Conservation (phyloP, 1,140 invertebrate species). For the Alviniconcha marisindica region DNA sequence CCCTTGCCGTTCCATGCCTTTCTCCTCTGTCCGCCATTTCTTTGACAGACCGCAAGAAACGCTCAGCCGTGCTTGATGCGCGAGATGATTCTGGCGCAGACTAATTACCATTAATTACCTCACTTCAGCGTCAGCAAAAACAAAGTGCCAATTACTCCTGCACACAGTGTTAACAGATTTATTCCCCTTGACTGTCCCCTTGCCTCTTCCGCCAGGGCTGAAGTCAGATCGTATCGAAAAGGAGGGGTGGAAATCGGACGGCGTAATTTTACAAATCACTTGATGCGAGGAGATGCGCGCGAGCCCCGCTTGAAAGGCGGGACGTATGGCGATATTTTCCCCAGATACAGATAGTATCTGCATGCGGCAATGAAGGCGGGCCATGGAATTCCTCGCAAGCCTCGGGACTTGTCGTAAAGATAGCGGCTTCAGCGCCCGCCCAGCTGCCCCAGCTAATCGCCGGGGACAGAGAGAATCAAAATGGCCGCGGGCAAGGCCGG, state of each 20-base stretch:
- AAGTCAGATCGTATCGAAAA: slow-evolving; percentile 21
- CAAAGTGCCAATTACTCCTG: slow-evolving; percentile 27
- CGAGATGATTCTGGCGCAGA: neutral
- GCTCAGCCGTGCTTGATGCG: neutral
- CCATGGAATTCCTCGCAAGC: slow-evolving; percentile 10
- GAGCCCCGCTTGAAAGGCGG: neutral
- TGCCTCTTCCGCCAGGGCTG: neutral
- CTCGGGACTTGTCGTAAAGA: neutral
- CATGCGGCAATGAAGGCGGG: neutral
- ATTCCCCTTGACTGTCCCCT: slow-evolving; percentile 28
- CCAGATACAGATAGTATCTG: slow-evolving; percentile 18
- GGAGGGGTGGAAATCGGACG: slow-evolving; percentile 2
- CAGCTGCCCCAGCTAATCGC: neutral
- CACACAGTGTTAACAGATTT: slow-evolving; percentile 36
- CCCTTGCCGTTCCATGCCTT: neutral
- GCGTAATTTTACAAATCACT: slow-evolving; percentile 5
- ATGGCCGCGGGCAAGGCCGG: slow-evolving; percentile 13
- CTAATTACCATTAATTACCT: slow-evolving; percentile 30
- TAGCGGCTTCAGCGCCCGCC: slow-evolving; percentile 5
- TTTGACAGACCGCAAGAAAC: slow-evolving; percentile 12
- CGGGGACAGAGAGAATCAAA: neutral
- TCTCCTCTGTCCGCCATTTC: neutral
- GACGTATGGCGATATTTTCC: neutral
- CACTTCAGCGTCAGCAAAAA: slow-evolving; percentile 22
- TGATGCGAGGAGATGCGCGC: neutral